Evolutionary conservation across 2,888 invertebrate genomes (phyloP).

Genomic region (Nemurella pictetii): DNA sequence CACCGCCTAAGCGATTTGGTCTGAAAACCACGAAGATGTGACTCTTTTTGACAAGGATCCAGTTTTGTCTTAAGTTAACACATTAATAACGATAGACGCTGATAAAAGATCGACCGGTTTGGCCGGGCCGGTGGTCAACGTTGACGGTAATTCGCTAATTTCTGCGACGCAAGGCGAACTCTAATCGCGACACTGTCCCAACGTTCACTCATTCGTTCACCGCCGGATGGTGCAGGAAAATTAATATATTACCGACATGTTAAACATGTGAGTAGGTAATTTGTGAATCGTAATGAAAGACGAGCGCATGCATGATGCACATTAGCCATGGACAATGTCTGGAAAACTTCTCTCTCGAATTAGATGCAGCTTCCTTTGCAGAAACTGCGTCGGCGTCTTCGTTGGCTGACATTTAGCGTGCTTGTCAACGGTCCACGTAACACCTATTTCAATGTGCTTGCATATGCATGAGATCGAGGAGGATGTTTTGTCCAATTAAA

Average conservation of each 20-base stretch:
- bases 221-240: neutral
- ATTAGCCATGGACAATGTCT: neutral
- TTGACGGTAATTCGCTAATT: slow-evolving; percentile 1
- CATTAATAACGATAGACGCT: neutral
- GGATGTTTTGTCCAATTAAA: neutral
- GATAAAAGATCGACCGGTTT: neutral
- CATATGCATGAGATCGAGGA: neutral
- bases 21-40: neutral
- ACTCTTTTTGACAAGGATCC: neutral
- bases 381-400: neutral
- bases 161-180: neutral
- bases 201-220: neutral
- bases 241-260: neutral
- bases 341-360: neutral
- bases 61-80: neutral
- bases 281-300: neutral
- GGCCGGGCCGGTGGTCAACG: neutral
- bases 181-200: neutral
- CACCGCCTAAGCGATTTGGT: too few species aligned
- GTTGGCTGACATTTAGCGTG: neutral
- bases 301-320: neutral
- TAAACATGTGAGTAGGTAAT: neutral
- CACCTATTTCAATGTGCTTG: neutral
- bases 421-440: neutral
- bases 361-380: neutral